These are phyloP conservation scores for Indicator indicator DNA, from an alignment of 2,113 vertebrate genomes.

Conservation along the genomic window DNA sequence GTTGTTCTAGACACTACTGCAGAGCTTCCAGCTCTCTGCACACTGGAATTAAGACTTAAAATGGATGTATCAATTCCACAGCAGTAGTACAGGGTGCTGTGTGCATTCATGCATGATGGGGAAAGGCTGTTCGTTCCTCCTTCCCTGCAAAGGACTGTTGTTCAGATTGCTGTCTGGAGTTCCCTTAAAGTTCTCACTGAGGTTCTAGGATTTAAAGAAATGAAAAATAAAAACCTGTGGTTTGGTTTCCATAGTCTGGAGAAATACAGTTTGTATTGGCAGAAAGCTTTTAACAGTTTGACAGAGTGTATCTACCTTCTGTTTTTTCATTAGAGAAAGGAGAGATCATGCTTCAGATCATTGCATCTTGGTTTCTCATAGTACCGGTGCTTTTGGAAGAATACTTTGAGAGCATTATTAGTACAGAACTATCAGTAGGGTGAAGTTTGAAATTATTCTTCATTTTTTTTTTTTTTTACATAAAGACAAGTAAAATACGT, in stretches of 20 bases:
- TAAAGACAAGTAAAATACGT: not conserved
- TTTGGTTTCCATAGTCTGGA: not conserved
- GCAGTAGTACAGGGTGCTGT: not conserved
- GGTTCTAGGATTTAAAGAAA: not conserved
- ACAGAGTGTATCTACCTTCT: not conserved
- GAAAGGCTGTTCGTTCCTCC: not conserved
- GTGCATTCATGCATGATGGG: not conserved
- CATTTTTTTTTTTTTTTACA: not conserved
- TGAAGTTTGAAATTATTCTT: not conserved
- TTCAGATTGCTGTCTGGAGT: not conserved
- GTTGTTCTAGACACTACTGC: not conserved
- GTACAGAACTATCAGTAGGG: not conserved
- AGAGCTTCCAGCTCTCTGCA: not conserved
- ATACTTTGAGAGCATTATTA: not conserved
- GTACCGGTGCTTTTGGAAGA: not conserved
- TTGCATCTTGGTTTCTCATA: not conserved
- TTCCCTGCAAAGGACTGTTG: not conserved
- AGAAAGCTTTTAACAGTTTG: not conserved
- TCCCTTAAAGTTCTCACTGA: not conserved
- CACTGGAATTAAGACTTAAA: not conserved
- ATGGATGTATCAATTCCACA: not conserved
- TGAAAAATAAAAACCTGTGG: not conserved
- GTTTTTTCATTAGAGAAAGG: not conserved
- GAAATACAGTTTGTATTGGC: not conserved
- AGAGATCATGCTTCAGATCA: not conserved